These are phyloP conservation scores for Coleophora flavipennella DNA, from an alignment of 2,888 invertebrate species.

Conservation along the genomic window DNA sequence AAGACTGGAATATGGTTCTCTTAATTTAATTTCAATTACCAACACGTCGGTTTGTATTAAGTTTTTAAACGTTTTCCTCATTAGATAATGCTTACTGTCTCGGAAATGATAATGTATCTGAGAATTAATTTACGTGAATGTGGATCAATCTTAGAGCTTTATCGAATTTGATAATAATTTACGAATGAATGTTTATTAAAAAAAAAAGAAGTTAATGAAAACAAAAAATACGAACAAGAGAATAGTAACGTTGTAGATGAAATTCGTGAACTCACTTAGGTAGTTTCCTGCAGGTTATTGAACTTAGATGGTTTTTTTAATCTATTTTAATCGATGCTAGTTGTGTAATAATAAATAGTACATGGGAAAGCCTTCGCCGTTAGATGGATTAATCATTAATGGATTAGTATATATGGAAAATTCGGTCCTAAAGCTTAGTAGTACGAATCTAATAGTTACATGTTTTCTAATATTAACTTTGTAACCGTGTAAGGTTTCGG, in stretches of 20 bases:
- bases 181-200: slow-evolving; percentile 59
- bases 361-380: slow-evolving; percentile 29
- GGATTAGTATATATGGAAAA: slow-evolving; percentile 36
- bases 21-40: slow-evolving; percentile 12
- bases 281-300: slow-evolving; percentile 53
- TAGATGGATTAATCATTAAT: slow-evolving; percentile 23
- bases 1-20: slow-evolving; percentile 34
- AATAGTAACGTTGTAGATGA: slow-evolving; percentile 30
- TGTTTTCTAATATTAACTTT: slow-evolving; percentile 27
- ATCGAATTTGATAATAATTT: slow-evolving; percentile 73
- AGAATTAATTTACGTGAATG: slow-evolving; percentile 56
- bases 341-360: slow-evolving; percentile 44
- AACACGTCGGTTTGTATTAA: no score
- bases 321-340: slow-evolving; percentile 66
- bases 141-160: slow-evolving; percentile 72
- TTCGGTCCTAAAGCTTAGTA: slow-evolving; percentile 56
- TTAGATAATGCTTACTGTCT: no score
- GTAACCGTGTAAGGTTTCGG: slow-evolving; percentile 38
- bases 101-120: slow-evolving; percentile 10
- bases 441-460: slow-evolving; percentile 53
- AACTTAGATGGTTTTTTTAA: slow-evolving; percentile 53
- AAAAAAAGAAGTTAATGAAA: slow-evolving; percentile 24
- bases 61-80: no score
- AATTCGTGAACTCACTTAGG: slow-evolving; percentile 46
- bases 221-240: slow-evolving; percentile 32